Conservation (phyloP, 2,113 vertebrate species). For the Hemichromis elongatus region DNA sequence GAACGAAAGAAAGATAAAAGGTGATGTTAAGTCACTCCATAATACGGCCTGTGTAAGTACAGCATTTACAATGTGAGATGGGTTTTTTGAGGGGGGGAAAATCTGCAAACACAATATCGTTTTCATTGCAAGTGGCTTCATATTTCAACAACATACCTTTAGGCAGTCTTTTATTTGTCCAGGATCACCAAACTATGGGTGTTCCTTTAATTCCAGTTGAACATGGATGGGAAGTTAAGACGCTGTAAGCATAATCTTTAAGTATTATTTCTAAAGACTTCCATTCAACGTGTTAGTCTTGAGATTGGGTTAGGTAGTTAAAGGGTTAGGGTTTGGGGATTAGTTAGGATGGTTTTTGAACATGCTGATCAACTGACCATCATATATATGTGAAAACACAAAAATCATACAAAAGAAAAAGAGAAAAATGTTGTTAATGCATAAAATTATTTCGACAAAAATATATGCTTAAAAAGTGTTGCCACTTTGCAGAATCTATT, state of each 20-base stretch:
- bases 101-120: background rate
- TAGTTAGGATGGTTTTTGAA: background rate
- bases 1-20: background rate
- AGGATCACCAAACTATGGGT: background rate
- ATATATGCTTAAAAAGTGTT: background rate
- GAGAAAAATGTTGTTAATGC: background rate
- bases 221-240: background rate
- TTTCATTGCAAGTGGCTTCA: background rate
- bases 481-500: background rate
- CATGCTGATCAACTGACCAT: background rate
- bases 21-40: background rate
- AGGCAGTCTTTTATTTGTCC: background rate
- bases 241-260: background rate
- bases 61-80: background rate
- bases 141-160: background rate
- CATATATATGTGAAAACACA: background rate
- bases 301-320: background rate
- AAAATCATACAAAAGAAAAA: background rate
- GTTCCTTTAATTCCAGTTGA: background rate
- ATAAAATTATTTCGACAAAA: background rate
- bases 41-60: background rate
- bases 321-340: background rate
- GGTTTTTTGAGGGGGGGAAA: background rate
- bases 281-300: background rate
- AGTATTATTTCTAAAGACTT: background rate